Base-by-base conservation (phyloP, 2,797 vertebrate genomes). In the Coreius guichenoti region DNA sequence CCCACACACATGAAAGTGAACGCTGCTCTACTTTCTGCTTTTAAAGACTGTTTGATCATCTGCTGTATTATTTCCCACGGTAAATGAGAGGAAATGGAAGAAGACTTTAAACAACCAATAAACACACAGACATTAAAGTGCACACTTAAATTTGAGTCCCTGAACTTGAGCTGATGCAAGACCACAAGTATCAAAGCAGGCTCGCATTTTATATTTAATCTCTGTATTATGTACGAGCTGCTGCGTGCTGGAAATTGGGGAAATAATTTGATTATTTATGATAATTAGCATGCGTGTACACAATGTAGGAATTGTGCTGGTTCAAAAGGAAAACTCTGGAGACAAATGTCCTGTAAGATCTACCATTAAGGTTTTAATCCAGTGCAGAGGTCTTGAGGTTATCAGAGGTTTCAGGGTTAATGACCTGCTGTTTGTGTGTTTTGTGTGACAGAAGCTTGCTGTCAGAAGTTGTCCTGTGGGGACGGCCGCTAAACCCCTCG, bases 381-480 rank as follows among this genome's bases (percentile, higher is more conserved):
- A 72, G 17, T 31, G 23, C 39, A 49, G 65, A 58, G 73, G 49
- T 43, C 72, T 87, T 72, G n/a, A 39, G 43, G 29, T 82, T 83
- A 36, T 79, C 63, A 23, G 80, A 61, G 77, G 33, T 45, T 83
- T 75, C 12, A 3, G 45, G 56, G 19, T 61, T 16, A 69, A 21
- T 21, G 5, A 19, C 43, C 8, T 51, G 23, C 49, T 58, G 26
- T 36, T 16, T 47, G 51, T 86, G 49, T 73, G 51, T 77, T 80
- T 77, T 89, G 49, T 84, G 26, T 61, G 33, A 91, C 93, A 96
- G 96, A 96, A 96, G 92, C 94, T 95, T 93, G 93, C 95, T n/a
- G 95, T 96, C 90, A 94, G 96, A 91, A 92, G 92, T 92, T 96
- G 96, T 93, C 95, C 96, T 68, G 93, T 93, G 80, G 96, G 94